A percentile compares a stretch with the other conserved stretches of the same genome.
phyloP scores from a whole-genome alignment of 92 coral and sea anemone genomes.

The Desmophyllum pertusum region DNA sequence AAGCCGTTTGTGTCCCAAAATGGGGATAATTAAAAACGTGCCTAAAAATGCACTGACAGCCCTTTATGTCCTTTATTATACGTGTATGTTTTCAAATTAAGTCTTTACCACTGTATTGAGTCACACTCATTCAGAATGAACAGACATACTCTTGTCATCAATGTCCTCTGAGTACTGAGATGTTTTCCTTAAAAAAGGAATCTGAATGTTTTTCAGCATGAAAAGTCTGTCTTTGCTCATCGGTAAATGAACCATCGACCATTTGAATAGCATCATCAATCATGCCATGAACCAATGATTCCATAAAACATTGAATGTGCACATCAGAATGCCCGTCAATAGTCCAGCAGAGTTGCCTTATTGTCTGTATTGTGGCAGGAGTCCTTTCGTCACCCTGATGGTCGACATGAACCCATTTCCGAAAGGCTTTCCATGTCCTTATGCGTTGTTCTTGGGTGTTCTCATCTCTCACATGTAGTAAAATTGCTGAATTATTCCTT shows the following conservation, averaged over 20 bases:
- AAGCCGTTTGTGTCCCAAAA: no score
- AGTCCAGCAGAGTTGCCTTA: conserved; percentile 46
- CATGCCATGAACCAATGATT: conserved; percentile 63
- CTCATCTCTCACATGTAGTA: conserved; percentile 69
- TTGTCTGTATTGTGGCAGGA: conserved; percentile 38
- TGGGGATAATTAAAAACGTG: no score
- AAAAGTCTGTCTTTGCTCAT: conserved; percentile 27
- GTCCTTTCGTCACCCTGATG: not conserved
- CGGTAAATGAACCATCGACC: conserved; percentile 59
- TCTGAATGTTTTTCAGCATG: conserved; percentile 59
- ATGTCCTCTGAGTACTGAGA: not conserved
- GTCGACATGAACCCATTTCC: conserved; percentile 17
- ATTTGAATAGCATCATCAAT: conserved; percentile 64
- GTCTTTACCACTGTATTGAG: not conserved
- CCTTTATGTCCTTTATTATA: no score
- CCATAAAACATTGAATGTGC: conserved; percentile 68
- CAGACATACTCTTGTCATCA: not conserved
- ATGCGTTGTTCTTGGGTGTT: conserved; percentile 36
- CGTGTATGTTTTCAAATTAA: not conserved
- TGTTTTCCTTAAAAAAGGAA: conserved; percentile 56
- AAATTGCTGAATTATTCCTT: conserved; percentile 48
- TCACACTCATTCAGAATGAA: not conserved
- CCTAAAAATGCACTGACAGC: no score
- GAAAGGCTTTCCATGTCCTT: conserved; percentile 65
- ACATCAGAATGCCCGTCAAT: conserved; percentile 48